Conservation (phyloP, 2,797 vertebrate species). For the Takifugu rubripes region DNA sequence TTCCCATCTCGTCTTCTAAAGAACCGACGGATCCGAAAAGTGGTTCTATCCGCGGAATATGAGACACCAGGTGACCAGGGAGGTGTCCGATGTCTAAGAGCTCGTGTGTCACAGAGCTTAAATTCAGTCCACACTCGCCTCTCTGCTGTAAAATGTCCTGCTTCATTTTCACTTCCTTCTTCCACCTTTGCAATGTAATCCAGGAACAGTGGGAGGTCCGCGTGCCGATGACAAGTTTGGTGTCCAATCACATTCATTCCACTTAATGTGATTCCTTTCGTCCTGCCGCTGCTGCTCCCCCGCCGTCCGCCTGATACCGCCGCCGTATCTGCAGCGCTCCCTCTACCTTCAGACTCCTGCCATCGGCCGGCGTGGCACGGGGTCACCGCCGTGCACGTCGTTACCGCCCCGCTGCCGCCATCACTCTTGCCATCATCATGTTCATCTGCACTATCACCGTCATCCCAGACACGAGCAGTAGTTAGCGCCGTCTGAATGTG, state of each 20-base stretch:
- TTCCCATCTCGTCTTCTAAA: constrained; percentile 16
- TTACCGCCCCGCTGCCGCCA: constrained; percentile 19
- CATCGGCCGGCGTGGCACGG: constrained; percentile 38
- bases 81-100: constrained; percentile 48
- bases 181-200: constrained; percentile 67
- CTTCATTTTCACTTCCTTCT: constrained; percentile 54
- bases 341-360: constrained; percentile 39
- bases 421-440: constrained; percentile 45
- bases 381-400: constrained; percentile 52
- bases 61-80: constrained; percentile 30
- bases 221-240: constrained; percentile 50
- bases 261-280: constrained; percentile 67
- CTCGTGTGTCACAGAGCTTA: constrained; percentile 38
- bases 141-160: constrained; percentile 49
- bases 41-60: constrained; percentile 50
- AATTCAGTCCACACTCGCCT: constrained; percentile 28
- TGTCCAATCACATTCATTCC: constrained; percentile 69
- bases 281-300: constrained; percentile 51
- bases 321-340: constrained; percentile 16
- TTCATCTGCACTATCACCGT: constrained; percentile 46
- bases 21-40: constrained; percentile 57
- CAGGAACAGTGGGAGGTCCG: constrained; percentile 54
- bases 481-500: constrained; percentile 28
- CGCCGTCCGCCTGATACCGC: constrained; percentile 49
- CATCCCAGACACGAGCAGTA: constrained; percentile 33